These are phyloP conservation scores for Seladonia tumulorum DNA, from an alignment of 2,888 invertebrate genomes.

Conservation along the genomic window DNA sequence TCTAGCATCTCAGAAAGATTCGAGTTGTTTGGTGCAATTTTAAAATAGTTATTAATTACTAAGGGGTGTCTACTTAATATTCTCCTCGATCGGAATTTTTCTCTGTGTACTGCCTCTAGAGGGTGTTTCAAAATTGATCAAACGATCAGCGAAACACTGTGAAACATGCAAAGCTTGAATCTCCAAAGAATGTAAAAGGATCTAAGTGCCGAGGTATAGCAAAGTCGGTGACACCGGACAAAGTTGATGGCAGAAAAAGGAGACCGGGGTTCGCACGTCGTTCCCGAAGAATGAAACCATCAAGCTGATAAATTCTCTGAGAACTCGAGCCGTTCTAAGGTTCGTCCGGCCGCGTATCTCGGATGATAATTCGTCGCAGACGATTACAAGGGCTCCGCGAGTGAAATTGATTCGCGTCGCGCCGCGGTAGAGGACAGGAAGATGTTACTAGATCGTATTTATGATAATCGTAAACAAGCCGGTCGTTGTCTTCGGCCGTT, in stretches of 20 bases:
- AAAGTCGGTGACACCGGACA: not conserved
- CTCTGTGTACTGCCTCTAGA: too few relatives aligned
- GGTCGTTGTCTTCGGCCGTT: slow-evolving; percentile 41
- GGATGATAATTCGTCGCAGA: not conserved
- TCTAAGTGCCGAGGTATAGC: too few relatives aligned
- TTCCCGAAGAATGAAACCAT: not conserved
- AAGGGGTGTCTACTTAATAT: too few relatives aligned
- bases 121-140: too few relatives aligned
- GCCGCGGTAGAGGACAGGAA: slow-evolving; percentile 40
- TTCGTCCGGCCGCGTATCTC: not conserved
- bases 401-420: slow-evolving; percentile 55
- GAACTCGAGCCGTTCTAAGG: not conserved
- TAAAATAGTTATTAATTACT: too few relatives aligned
- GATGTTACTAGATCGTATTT: slow-evolving; percentile 49
- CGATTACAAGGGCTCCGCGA: slow-evolving; percentile 21
- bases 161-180: too few relatives aligned
- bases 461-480: slow-evolving; percentile 62
- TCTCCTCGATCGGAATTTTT: too few relatives aligned
- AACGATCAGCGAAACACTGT: too few relatives aligned
- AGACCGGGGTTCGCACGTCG: too few relatives aligned
- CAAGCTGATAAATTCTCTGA: not conserved
- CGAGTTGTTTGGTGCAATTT: too few relatives aligned
- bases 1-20: too few relatives aligned
- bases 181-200: too few relatives aligned
- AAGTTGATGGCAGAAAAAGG: not conserved